Evolutionary conservation across 2,113 vertebrate species (phyloP), one percentile per base, ranked within the genome.

Genomic region (Myxocyprinus asiaticus): DNA sequence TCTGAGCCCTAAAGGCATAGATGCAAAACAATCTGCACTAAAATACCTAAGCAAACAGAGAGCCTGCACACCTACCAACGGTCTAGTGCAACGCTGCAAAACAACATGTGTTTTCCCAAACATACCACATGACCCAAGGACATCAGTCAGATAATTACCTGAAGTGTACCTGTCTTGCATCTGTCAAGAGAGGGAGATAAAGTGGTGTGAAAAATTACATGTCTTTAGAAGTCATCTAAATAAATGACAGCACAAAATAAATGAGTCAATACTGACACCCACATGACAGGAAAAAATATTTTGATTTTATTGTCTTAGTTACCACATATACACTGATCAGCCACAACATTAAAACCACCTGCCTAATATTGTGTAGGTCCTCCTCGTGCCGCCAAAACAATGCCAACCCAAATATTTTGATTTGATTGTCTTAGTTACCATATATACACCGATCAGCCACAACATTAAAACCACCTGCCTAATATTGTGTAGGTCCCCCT

Each of bases 1-100:
- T 85, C 81, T 77, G 84, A 86, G 78, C 9, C 33, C 75, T 80
- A 76, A n/a, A 44, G 78, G 65, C 17, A 84, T 53, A 74, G 82
- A 81, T 87, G 75, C 67, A 59, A n/a, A 61, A 79, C 82, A 77
- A 82, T 56, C 63, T 45, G 50, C 73, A 78, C 82, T 83, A 84
- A 87, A 87, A 88, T 84, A 86, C 85, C 81, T 78, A 63, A 80
- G 81, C 83, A 88, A 85, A 82, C 78, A 87, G 62, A 81, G n/a
- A 85, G 85, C 85, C 75, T 70, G 80, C 74, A 75, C 79, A 85
- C 82, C 72, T 67, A 74, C 76, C 72, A 56, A 80, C n/a, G 45
- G 76, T 10, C 75, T 63, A 82, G 77, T 85, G 77, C 69, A 70
- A 50, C 47, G 33, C 56, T 45, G 82, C 79, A 61, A 74, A 79